Evolutionary conservation across 2,888 invertebrate species (phyloP).

Genomic region (Aspidiotus rigidus): DNA sequence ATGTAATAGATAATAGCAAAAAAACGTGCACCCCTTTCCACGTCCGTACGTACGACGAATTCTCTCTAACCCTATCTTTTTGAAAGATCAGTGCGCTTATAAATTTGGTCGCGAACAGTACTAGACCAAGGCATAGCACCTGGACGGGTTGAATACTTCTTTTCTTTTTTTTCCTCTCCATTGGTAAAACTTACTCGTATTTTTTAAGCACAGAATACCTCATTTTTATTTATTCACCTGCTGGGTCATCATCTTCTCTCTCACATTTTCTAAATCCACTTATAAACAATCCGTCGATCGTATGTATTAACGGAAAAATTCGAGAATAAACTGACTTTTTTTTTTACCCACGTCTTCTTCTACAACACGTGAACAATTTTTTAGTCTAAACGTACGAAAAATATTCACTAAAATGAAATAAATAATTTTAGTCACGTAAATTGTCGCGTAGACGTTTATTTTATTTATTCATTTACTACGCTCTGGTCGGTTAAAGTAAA

Average conservation of each 20-base stretch:
- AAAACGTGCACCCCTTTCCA: conserved; percentile 27
- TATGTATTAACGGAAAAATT: conserved; percentile 17
- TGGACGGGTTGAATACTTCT: conserved; percentile 22
- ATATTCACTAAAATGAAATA: conserved; percentile 8
- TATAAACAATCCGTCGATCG: too few relatives aligned
- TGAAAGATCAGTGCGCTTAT: conserved; percentile 29
- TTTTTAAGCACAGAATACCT: conserved; percentile 10
- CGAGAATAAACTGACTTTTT: not conserved
- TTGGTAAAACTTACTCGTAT: not conserved
- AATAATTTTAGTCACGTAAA: conserved; percentile 25
- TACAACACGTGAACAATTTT: not conserved
- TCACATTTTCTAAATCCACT: not conserved
- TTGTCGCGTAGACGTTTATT: conserved; percentile 16
- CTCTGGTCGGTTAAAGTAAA: too few relatives aligned
- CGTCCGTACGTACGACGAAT: conserved; percentile 17
- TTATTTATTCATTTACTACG: not conserved
- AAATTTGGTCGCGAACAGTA: conserved; percentile 30
- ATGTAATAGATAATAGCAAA: conserved; percentile 34
- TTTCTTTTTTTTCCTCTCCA: conserved; percentile 11
- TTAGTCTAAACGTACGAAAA: not conserved
- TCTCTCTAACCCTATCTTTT: conserved; percentile 32
- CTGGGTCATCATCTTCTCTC: conserved; percentile 22
- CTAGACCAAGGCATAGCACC: conserved; percentile 25
- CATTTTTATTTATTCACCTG: conserved; percentile 25
- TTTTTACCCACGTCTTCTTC: conserved; percentile 4